A percentile compares a stretch with the other conserved stretches of the same genome.
Conservation (phyloP, 23 tunicate species). For the Clavelina lepadiformis region DNA sequence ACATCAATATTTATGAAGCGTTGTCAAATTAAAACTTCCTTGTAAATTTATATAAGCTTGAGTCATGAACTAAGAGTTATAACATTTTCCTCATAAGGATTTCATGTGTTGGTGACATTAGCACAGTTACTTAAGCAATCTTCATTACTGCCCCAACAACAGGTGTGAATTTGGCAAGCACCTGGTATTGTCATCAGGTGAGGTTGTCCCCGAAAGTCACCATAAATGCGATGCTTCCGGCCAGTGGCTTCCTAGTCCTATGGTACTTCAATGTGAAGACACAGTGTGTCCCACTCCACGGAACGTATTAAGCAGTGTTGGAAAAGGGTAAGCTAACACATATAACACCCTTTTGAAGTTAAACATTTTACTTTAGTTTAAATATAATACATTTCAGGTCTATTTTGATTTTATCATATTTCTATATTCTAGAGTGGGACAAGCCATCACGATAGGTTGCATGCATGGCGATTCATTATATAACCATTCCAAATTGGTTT, state of each 20-base stretch:
- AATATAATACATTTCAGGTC: too few relatives aligned
- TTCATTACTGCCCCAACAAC: not conserved
- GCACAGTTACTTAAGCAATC: too few relatives aligned
- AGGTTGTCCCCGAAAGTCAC: constrained; percentile 4
- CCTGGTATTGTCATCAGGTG: constrained; percentile 7
- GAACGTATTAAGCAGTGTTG: constrained; percentile 14
- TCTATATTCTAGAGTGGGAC: constrained; percentile 26
- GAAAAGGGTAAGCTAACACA: constrained; percentile 54
- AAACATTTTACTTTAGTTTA: too few relatives aligned
- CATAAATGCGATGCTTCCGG: constrained; percentile 46
- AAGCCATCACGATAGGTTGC: constrained; percentile 49
- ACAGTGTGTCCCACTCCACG: constrained; percentile 25
- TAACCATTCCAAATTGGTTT: not conserved
- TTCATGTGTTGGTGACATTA: not conserved
- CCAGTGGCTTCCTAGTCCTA: constrained; percentile 49
- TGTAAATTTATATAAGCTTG: not conserved
- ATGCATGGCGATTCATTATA: constrained; percentile 18
- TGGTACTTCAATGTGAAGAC: constrained; percentile 10
- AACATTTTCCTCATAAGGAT: not conserved
- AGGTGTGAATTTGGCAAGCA: constrained; percentile 57
- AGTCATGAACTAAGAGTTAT: not conserved
- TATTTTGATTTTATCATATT: not conserved
- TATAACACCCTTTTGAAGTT: too few relatives aligned
- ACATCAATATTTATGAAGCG: too few relatives aligned
- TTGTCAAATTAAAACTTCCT: too few relatives aligned